Base-by-base conservation (phyloP, 2,113 vertebrate genomes). In the Micromys minutus region DNA sequence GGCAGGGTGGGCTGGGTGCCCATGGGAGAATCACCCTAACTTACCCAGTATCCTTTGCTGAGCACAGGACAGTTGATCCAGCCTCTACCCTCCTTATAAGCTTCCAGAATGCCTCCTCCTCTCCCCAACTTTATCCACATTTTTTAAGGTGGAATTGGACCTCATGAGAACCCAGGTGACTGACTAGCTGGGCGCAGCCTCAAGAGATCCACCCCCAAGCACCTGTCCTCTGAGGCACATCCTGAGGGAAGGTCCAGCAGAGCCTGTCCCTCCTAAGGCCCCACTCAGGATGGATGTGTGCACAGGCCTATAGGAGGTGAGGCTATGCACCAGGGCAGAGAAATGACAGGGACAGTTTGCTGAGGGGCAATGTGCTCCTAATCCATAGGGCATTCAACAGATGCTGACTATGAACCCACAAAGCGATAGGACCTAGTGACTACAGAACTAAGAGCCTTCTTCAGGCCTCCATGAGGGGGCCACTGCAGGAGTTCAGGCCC, bases 231-330 rank as follows among this genome's bases (percentile, higher is more conserved):
- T 55, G 45, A 1, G 50, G 65, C 87, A 13, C 34, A 16, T 2
- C 1, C 0, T 34, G 2, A 12, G 24, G 47, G 42, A 72, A 47
- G 22, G 67, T 5, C 2, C 9, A 36, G 34, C 24, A 7, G 79
- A 34, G 16, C 24, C 7, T 8, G 2, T 9, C 0, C 0, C 13
- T 19, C n/a, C 39, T 0, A 4, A 59, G 65, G 7, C 55, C 59
- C 39, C 0, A 36, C 29, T 7, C 0, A 0, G 47, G 57, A 39
- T 7, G 21, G 52, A 39, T 0, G 0, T 57, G 3, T 5, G 42
- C 21, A 4, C 2, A 2, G 39, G 5, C 13, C 45, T 52, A n/a
- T 0, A 3, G 24, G 22, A 2, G 13, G 45, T 26, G 0, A 1
- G 19, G 11, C 55, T 24, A 71, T 4, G 10, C 29, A 0, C 75